These are phyloP conservation scores for Enteromius thamalakanensis DNA, from an alignment of 2,797 vertebrate species.

Conservation along the genomic window DNA sequence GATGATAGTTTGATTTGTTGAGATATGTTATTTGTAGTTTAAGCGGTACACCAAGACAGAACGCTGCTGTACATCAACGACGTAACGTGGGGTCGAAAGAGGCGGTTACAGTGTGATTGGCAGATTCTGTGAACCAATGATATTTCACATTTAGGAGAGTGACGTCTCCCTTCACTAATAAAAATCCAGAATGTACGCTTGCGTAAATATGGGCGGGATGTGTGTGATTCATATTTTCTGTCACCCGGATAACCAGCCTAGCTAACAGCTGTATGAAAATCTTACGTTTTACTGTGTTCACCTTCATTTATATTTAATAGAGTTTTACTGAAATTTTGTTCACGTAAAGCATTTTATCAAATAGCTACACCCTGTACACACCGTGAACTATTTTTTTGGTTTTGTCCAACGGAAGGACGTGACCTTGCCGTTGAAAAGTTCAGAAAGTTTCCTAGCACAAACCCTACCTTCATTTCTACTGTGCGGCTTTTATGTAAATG, in stretches of 20 bases:
- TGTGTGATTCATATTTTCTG: slow-evolving; percentile 51
- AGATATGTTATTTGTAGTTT: not conserved
- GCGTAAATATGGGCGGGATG: slow-evolving; percentile 27
- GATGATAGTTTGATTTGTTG: not conserved
- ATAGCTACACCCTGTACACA: not conserved
- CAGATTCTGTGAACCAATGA: slow-evolving; percentile 40
- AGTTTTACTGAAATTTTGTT: not conserved
- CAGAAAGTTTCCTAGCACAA: slow-evolving; percentile 7
- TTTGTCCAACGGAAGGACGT: slow-evolving; percentile 52
- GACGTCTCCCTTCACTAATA: slow-evolving; percentile 48
- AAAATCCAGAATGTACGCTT: too few species aligned
- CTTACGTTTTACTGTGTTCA: not conserved
- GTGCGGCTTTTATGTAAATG: not conserved
- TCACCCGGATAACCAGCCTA: slow-evolving; percentile 14
- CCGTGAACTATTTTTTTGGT: not conserved
- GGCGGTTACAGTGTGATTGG: slow-evolving; percentile 45
- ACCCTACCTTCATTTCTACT: not conserved
- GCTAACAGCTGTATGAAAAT: not conserved
- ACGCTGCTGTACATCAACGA: slow-evolving; percentile 42
- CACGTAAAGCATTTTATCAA: not conserved
- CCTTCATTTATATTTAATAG: not conserved
- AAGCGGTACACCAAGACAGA: slow-evolving; percentile 18
- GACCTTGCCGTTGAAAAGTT: slow-evolving; percentile 59
- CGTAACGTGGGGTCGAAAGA: slow-evolving; percentile 47
- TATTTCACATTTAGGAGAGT: not conserved